Conservation (phyloP, 2,888 invertebrate genomes). For the Zhengitettix transpicula region DNA sequence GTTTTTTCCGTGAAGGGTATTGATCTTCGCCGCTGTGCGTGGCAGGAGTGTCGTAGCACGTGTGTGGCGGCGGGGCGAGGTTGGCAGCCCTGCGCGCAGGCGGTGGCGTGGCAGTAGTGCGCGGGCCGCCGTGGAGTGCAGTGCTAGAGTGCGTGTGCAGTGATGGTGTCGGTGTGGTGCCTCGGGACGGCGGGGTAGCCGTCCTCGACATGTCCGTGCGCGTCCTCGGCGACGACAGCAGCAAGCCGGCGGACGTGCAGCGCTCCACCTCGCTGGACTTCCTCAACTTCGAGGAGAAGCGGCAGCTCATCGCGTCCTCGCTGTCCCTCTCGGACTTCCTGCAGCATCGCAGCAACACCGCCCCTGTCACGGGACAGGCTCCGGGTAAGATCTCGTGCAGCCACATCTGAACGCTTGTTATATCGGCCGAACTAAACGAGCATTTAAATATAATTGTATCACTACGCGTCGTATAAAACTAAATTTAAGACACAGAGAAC, state of each 20-base stretch:
- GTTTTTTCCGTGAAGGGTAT: too few species aligned
- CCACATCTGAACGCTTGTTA: too few species aligned
- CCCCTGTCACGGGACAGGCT: too few species aligned
- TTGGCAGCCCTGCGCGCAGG: constrained; percentile 9
- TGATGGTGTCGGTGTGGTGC: neutral
- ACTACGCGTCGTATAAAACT: too few species aligned
- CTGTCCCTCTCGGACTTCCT: constrained; percentile 73
- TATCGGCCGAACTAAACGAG: too few species aligned
- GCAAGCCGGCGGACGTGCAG: neutral
- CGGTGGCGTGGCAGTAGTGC: neutral
- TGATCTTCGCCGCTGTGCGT: too few species aligned
- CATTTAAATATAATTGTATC: too few species aligned
- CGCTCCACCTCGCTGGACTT: constrained; percentile 41
- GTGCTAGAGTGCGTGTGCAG: neutral
- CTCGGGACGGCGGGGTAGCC: neutral
- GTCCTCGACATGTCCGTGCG: neutral
- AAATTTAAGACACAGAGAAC: too few species aligned
- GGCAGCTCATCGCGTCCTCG: constrained; percentile 76
- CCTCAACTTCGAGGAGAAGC: constrained; percentile 80
- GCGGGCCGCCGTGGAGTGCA: neutral
- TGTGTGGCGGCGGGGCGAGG: neutral
- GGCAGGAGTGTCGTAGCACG: neutral
- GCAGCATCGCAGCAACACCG: constrained; percentile 32
- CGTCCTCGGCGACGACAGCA: neutral
- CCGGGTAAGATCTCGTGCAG: too few species aligned